Base-by-base conservation (phyloP, 2,888 invertebrate genomes). In the Yponomeuta plumbellus region DNA sequence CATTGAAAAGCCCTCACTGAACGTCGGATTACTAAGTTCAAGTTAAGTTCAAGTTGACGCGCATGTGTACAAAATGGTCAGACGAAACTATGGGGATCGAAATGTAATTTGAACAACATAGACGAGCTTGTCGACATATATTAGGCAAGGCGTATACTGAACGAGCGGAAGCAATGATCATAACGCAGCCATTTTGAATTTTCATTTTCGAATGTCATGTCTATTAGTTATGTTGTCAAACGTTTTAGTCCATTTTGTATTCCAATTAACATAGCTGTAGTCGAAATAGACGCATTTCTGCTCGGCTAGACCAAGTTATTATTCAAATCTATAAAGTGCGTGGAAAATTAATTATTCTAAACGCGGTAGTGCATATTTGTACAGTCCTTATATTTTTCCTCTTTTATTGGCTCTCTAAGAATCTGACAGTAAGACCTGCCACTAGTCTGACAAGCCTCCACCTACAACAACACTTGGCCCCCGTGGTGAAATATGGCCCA, bases 121-220 rank as follows among this genome's bases (percentile, higher is more conserved):
- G 21, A 13, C 23, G 20, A 23, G 13, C 23, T 22, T 23, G 21
- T 23, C 59, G 11, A 59, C 23, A 20, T 59, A 22, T 59, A 59
- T 22, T 23, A 22, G 23, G 6, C 11, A 59, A 59, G 13, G 8
- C 34, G 34, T 59, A 59, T 59, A 22, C 10, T 58, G 23, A 59
- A 23, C 11, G 22, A 59, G 23, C 59, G 59, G 59, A 59, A 59
- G 59, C 59, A 59, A 23, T 59, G 59, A 59, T 23, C 21, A 59
- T 59, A 59, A 59, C 59, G 22, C 17, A 59, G 44, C 20, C 22
- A 8, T 59, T 21, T 21, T 59, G 59, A 59, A 59, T 59, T 59
- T 59, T 52, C 44, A 52, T 52, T 13, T 52, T 52, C 44, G 17
- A 52, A 52, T 52, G 1, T 52, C 44, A 3, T 0, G 44, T 52